phyloP scores from a whole-genome alignment of 2,888 invertebrate genomes.

The Apomyelois bistriatella region DNA sequence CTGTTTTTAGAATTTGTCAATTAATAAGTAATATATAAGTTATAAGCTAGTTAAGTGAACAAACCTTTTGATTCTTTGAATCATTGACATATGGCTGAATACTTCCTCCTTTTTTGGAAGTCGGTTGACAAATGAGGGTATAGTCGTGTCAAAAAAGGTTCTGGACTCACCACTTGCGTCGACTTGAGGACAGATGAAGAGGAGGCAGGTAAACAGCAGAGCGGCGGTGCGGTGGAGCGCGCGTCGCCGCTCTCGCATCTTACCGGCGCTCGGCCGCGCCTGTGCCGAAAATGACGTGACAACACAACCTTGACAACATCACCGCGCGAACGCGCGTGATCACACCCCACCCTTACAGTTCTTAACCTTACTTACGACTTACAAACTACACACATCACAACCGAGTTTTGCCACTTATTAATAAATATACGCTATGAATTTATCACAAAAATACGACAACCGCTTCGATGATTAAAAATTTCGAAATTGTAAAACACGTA shows the following conservation, averaged over 20 bases:
- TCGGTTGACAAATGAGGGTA: slow-evolving; percentile 48
- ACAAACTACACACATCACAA: slow-evolving; percentile 77
- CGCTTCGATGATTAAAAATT: slow-evolving; percentile 75
- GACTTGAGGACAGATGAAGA: slow-evolving; percentile 68
- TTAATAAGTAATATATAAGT: too few relatives aligned
- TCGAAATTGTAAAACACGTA: slow-evolving; percentile 61
- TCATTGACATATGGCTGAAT: too few relatives aligned
- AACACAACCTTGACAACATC: slow-evolving; percentile 51
- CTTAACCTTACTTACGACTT: slow-evolving; percentile 60
- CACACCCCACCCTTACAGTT: slow-evolving; percentile 21
- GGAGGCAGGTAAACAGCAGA: slow-evolving; percentile 68
- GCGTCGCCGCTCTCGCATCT: slow-evolving; percentile 75
- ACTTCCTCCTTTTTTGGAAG: too few relatives aligned
- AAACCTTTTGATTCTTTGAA: too few relatives aligned
- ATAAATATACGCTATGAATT: slow-evolving; percentile 40
- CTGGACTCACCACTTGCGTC: slow-evolving; percentile 66
- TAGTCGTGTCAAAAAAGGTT: slow-evolving; percentile 24
- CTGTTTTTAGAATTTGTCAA: too few relatives aligned
- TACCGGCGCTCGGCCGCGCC: slow-evolving; percentile 77
- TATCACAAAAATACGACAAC: slow-evolving; percentile 80
- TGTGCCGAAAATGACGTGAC: slow-evolving; percentile 72
- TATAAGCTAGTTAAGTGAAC: too few relatives aligned
- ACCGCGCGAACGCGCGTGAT: slow-evolving; percentile 58
- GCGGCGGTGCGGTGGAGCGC: slow-evolving; percentile 69
- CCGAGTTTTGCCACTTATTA: slow-evolving; percentile 74